Base-by-base conservation (phyloP, 2,113 vertebrate species). In the Patagioenas fasciata region DNA sequence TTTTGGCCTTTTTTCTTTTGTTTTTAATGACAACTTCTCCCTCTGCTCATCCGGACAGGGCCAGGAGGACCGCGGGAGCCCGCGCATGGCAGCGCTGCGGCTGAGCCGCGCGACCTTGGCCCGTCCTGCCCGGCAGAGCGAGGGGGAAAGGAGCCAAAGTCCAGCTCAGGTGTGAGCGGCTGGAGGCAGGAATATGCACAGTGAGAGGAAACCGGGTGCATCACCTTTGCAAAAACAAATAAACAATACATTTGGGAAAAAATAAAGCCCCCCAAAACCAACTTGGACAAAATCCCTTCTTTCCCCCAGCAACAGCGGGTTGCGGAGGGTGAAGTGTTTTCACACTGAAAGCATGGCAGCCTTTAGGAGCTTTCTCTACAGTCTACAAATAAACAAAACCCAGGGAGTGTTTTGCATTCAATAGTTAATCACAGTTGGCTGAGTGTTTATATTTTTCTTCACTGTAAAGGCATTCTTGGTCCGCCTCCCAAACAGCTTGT, bases 391-490 rank as follows among this genome's bases (percentile, higher is more conserved):
- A 96, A 96, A 96, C 91, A 96, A 88, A 94, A 91, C 74, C 81
- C 92, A 95, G 73, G 90, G 92, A 95, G 93, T 96, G 94, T 87
- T 94, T 95, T 78, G 91, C 95, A 88, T 94, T 96, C 95, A 96
- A 89, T 89, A 89, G 92, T 94, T 97, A 96, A 97, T 96, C 92
- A 88, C 78, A 93, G 73, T 96, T 94, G 94, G 95, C 94, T 89
- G 79, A 85, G 62, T 94, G 95, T 93, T 97, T 97, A 88, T 94
- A 89, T 93, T 96, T 96, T 96, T 94, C 90, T 91, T 94, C 88
- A 82, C 80, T 93, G 80, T 95, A 96, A 96, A 96, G 93, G 88
- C 94, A 95, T 95, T 95, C 89, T 95, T 96, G 94, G 94, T 96
- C 85, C 8, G 70, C 93, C 94, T 96, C 91, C 93, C 95, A 93